phyloP scores from a whole-genome alignment of 2,888 invertebrate genomes.

The Acanthoscelides obtectus region DNA sequence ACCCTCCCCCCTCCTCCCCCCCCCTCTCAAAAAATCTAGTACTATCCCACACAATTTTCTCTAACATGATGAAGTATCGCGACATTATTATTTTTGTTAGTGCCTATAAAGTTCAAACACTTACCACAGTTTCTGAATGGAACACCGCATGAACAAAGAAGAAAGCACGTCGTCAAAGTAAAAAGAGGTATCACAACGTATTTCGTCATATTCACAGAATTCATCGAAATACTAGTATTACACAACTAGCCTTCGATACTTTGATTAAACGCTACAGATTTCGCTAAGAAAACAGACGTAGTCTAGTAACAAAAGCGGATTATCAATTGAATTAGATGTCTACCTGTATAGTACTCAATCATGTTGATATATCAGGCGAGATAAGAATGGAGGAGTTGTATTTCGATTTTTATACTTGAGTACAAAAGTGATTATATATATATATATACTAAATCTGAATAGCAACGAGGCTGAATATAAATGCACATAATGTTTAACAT shows the following conservation, averaged over 20 bases:
- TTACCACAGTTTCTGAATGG: neutral
- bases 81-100: too few species aligned
- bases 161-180: neutral
- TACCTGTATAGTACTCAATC: neutral
- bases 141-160: neutral
- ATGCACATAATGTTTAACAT: neutral
- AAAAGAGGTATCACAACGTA: neutral
- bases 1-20: too few species aligned
- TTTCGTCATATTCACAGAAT: neutral
- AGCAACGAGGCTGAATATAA: neutral
- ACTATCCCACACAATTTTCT: too few species aligned
- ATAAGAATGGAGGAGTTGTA: neutral
- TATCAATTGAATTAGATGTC: neutral
- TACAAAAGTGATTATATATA: neutral
- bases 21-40: too few species aligned
- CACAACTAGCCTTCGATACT: neutral
- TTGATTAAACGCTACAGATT: neutral
- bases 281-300: neutral
- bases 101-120: neutral
- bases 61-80: too few species aligned
- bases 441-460: neutral
- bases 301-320: neutral
- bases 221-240: neutral
- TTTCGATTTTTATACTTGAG: neutral
- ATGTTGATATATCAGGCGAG: neutral